Evolutionary conservation across 2,888 invertebrate genomes (phyloP).

Genomic region (Platerodrilus igneus): DNA sequence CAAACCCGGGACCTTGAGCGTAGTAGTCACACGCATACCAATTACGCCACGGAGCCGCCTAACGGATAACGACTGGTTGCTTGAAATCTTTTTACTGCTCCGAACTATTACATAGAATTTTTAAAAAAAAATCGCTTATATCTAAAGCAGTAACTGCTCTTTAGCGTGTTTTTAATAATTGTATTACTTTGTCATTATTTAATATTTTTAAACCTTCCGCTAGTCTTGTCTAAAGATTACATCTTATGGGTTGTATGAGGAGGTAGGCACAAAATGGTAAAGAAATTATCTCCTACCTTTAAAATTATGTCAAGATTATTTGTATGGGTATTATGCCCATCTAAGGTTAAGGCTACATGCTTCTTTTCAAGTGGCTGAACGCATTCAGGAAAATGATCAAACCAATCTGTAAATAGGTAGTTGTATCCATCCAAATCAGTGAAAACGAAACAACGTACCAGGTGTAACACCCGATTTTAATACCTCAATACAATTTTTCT

Average conservation of each 20-base stretch:
- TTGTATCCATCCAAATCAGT: constrained; percentile 33
- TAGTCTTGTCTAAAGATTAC: constrained; percentile 17
- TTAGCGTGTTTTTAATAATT: constrained; percentile 14
- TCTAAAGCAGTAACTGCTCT: constrained; percentile 15
- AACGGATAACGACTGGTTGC: too few species aligned
- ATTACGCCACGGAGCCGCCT: too few species aligned
- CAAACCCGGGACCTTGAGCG: too few species aligned
- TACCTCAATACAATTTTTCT: constrained; percentile 2
- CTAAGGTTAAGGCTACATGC: constrained; percentile 17
- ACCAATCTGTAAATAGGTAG: constrained; percentile 29
- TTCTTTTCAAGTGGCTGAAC: constrained; percentile 10
- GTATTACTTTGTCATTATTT: constrained; percentile 11
- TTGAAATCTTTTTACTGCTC: too few species aligned
- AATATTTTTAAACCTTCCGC: constrained; percentile 7
- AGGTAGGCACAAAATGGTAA: constrained; percentile 15
- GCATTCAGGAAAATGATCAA: constrained; percentile 27
- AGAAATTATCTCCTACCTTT: constrained; percentile 15
- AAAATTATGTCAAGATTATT: constrained; percentile 16
- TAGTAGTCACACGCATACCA: too few species aligned
- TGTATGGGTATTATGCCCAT: constrained; percentile 19
- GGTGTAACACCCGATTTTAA: too few species aligned
- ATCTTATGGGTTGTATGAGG: constrained; percentile 20
- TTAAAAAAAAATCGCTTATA: constrained; percentile 19
- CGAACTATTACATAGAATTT: too few species aligned
- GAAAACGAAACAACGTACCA: constrained; percentile 10